Evolutionary conservation across 2,888 invertebrate species (phyloP).

Genomic region (Lamproptera curius): DNA sequence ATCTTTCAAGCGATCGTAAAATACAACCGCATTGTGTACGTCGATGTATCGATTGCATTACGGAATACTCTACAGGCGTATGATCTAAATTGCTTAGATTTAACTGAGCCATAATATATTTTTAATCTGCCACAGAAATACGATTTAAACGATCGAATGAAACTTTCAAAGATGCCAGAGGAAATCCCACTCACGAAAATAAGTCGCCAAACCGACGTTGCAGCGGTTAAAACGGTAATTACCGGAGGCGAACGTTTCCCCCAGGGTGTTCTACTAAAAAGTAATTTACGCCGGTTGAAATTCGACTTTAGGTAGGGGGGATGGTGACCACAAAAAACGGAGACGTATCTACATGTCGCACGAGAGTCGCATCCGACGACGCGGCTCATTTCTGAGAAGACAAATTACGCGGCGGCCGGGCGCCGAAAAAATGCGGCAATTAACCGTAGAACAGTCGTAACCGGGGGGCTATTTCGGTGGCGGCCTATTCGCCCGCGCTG

Average conservation of each 20-base stretch:
- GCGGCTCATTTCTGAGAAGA: slow-evolving; percentile 77
- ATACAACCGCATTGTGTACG: slow-evolving; percentile 52
- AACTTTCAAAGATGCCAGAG: slow-evolving; percentile 32
- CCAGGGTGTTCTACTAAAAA: slow-evolving; percentile 68
- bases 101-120: slow-evolving; percentile 34
- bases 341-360: slow-evolving; percentile 66
- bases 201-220: slow-evolving; percentile 67
- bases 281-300: slow-evolving; percentile 72
- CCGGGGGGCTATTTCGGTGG: slow-evolving; percentile 56
- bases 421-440: slow-evolving; percentile 74
- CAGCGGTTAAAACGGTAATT: slow-evolving; percentile 74
- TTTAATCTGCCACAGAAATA: slow-evolving; percentile 36
- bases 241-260: slow-evolving; percentile 62
- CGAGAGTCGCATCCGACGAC: slow-evolving; percentile 61
- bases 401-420: slow-evolving; percentile 71
- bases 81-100: slow-evolving; percentile 49
- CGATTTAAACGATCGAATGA: slow-evolving; percentile 22
- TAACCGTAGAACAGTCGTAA: slow-evolving; percentile 53
- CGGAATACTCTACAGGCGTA: slow-evolving; percentile 37
- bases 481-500: slow-evolving; percentile 63
- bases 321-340: slow-evolving; percentile 50
- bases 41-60: slow-evolving; percentile 60
- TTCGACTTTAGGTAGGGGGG: slow-evolving; percentile 44
- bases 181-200: slow-evolving; percentile 56
- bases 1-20: slow-evolving; percentile 54